A percentile compares a stretch with the other conserved stretches of the same genome.
These are phyloP conservation scores for Gobio gobio DNA, from an alignment of 2,113 vertebrate species.

Conservation along the genomic window DNA sequence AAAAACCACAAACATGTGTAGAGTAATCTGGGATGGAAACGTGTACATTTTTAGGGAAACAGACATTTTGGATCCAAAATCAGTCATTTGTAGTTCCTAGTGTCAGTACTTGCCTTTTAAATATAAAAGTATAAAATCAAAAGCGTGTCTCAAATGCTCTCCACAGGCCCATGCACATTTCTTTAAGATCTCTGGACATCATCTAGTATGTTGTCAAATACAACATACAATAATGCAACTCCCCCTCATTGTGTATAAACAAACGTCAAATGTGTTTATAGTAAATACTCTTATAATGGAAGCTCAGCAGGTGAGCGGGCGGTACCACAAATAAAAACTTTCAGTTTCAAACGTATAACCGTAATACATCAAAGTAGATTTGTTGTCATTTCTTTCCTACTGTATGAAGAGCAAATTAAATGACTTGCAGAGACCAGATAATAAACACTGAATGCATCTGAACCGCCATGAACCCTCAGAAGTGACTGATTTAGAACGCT, in stretches of 20 bases:
- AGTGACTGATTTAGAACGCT: too few relatives aligned
- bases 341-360: background rate
- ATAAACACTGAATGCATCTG: too few relatives aligned
- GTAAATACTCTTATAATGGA: conserved; percentile 5
- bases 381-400: conserved; percentile 1
- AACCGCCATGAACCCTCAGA: too few relatives aligned
- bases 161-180: background rate
- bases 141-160: background rate
- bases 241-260: background rate
- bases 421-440: background rate
- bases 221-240: background rate
- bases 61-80: background rate
- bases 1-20: background rate
- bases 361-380: background rate
- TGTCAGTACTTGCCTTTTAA: background rate
- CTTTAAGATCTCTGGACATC: background rate
- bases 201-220: background rate
- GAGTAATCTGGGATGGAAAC: background rate
- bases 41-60: background rate
- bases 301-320: background rate
- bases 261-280: background rate
- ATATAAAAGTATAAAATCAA: background rate
- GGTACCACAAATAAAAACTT: background rate
- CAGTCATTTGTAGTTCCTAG: background rate
- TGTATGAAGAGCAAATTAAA: background rate